These are phyloP conservation scores for Eriocheir sinensis DNA, from an alignment of 1,140 invertebrate species.

Conservation along the genomic window DNA sequence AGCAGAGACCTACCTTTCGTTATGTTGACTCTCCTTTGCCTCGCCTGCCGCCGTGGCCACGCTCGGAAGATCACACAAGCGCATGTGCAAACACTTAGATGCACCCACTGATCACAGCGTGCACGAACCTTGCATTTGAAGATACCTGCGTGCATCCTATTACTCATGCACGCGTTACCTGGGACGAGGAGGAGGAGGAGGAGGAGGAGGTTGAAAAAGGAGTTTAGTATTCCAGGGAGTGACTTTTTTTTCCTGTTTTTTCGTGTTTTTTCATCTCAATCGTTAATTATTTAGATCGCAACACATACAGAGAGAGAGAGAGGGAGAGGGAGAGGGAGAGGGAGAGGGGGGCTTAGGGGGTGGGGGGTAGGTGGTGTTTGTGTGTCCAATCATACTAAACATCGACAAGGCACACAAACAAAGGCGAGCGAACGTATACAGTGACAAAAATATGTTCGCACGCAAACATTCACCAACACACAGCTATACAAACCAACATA, in stretches of 20 bases:
- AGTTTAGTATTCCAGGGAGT: too few species aligned
- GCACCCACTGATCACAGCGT: too few species aligned
- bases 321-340: neutral
- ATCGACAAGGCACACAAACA: neutral
- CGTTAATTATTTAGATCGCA: neutral
- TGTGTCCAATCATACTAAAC: slow-evolving; percentile 26
- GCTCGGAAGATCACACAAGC: too few species aligned
- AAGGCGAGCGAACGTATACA: too few species aligned
- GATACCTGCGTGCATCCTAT: neutral
- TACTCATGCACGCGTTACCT: neutral
- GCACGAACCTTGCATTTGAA: too few species aligned
- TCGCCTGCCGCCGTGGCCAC: too few species aligned
- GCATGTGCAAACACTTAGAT: too few species aligned
- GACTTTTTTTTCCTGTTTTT: too few species aligned
- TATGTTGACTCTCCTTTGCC: too few species aligned
- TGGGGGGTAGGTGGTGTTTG: neutral
- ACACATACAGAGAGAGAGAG: neutral
- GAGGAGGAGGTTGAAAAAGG: neutral
- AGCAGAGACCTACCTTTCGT: neutral
- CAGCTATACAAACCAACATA: slow-evolving; percentile 13
- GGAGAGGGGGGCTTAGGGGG: neutral
- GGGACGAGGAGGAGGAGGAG: neutral
- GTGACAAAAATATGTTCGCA: neutral
- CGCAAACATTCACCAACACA: neutral
- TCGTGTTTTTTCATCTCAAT: neutral